Conservation (phyloP, 2,113 vertebrate species). For the Entelurus aequoreus region DNA sequence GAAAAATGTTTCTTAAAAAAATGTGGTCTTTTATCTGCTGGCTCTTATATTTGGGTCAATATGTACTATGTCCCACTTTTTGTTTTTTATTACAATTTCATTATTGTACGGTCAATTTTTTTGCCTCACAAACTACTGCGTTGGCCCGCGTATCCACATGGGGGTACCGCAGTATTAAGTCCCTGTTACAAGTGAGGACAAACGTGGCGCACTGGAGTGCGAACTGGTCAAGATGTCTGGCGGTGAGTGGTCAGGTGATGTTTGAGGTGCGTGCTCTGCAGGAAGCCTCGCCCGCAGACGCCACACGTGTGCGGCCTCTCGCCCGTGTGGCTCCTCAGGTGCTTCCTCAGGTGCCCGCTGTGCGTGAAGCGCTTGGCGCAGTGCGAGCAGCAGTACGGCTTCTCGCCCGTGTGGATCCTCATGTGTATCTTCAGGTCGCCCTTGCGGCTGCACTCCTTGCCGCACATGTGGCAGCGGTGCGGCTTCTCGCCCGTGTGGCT, state of each 20-base stretch:
- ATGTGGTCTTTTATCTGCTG: too few species aligned
- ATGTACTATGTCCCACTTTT: too few species aligned
- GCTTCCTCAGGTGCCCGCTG: conserved; percentile 57
- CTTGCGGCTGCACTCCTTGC: conserved; percentile 55
- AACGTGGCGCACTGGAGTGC: neutral
- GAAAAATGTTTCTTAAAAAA: too few species aligned
- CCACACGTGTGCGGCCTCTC: conserved; percentile 48
- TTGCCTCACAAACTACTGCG: neutral
- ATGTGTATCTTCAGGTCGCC: conserved; percentile 59
- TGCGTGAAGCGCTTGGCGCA: conserved; percentile 57
- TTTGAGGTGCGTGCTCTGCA: conserved; percentile 52
- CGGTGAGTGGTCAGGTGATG: conserved; percentile 48
- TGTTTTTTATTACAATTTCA: too few species aligned
- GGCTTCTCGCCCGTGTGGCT: conserved; percentile 51
- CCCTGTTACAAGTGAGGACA: neutral
- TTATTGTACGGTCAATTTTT: too few species aligned
- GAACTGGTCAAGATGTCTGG: conserved; percentile 16
- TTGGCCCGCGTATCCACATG: neutral
- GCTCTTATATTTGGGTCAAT: too few species aligned
- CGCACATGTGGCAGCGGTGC: conserved; percentile 50
- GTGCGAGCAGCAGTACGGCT: conserved; percentile 51
- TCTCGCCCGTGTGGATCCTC: conserved; percentile 62
- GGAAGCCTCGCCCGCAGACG: conserved; percentile 46
- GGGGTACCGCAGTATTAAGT: neutral
- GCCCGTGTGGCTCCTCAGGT: conserved; percentile 53